These are phyloP conservation scores for Philonicus albiceps DNA, from an alignment of 2,888 invertebrate species.

Conservation along the genomic window DNA sequence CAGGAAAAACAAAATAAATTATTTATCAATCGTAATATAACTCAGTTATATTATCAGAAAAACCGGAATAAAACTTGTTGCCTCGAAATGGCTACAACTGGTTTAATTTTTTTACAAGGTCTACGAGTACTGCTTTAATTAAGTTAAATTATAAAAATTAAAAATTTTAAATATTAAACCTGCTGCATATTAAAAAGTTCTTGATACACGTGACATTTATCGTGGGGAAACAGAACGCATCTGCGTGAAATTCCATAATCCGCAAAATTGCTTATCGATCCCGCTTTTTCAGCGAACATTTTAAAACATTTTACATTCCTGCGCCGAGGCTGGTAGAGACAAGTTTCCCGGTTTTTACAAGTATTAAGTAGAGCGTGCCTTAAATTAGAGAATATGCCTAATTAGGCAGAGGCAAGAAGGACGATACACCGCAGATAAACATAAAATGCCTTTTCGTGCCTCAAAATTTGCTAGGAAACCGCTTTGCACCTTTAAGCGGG, in stretches of 20 bases:
- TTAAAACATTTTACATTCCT: neutral
- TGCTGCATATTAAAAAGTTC: neutral
- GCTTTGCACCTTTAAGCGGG: neutral
- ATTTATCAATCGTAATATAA: too few relatives aligned
- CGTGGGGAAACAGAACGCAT: neutral
- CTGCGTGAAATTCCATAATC: neutral
- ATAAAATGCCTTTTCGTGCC: neutral
- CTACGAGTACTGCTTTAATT: neutral
- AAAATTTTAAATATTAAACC: neutral
- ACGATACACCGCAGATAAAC: neutral
- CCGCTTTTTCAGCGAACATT: neutral
- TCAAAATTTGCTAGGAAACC: neutral
- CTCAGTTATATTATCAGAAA: too few relatives aligned
- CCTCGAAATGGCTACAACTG: too few relatives aligned
- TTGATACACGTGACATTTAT: neutral
- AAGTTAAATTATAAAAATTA: neutral
- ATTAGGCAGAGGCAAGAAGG: neutral
- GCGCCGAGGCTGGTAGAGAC: neutral
- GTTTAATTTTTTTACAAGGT: too few relatives aligned
- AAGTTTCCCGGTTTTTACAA: neutral
- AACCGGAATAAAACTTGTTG: too few relatives aligned
- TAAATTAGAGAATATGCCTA: constrained; percentile 13
- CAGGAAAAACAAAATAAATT: too few relatives aligned
- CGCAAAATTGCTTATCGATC: neutral
- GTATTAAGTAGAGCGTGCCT: neutral